A percentile compares a stretch with the other conserved stretches of the same genome.
Conservation (phyloP, 2,888 invertebrate species). For the Proisotoma minuta region DNA sequence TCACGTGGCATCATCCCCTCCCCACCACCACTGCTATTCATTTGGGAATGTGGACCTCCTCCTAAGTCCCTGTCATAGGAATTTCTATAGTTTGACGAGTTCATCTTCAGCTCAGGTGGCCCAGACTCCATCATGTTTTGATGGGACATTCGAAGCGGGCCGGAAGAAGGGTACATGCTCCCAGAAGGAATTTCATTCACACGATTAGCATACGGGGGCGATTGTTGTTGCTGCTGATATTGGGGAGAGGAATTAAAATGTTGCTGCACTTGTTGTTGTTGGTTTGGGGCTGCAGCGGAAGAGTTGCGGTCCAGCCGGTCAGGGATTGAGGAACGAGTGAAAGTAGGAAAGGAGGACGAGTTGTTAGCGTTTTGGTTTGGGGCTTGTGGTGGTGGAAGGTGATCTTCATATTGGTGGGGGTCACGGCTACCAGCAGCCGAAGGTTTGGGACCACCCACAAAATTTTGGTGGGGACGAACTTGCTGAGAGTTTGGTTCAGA, state of each 20-base stretch:
- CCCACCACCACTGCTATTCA: slow-evolving; percentile 26
- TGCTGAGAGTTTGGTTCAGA: slow-evolving; percentile 23
- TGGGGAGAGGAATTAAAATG: slow-evolving; percentile 31
- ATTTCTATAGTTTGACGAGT: slow-evolving; percentile 34
- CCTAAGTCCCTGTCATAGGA: slow-evolving; percentile 41
- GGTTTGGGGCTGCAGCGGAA: slow-evolving; percentile 13
- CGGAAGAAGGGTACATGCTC: slow-evolving; percentile 8
- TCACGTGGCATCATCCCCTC: slow-evolving; percentile 26
- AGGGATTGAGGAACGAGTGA: slow-evolving; percentile 47
- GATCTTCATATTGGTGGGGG: slow-evolving; percentile 40
- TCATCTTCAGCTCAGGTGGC: slow-evolving; percentile 24
- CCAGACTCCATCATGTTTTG: slow-evolving; percentile 38
- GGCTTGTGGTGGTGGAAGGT: slow-evolving; percentile 13
- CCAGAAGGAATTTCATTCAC: slow-evolving; percentile 37
- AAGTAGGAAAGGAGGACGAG: slow-evolving; percentile 24
- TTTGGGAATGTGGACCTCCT: slow-evolving; percentile 45
- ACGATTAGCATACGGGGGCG: slow-evolving; percentile 43
- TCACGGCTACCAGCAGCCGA: slow-evolving; percentile 26
- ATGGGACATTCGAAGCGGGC: slow-evolving; percentile 31
- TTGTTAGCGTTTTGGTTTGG: too few relatives aligned
- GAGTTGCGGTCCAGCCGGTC: slow-evolving; percentile 48
- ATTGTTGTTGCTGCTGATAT: slow-evolving; percentile 32
- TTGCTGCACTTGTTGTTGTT: slow-evolving; percentile 39
- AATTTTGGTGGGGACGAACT: slow-evolving; percentile 12
- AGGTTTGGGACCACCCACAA: slow-evolving; percentile 8